A percentile compares a stretch with the other conserved stretches of the same genome.
These are phyloP conservation scores for Popillia japonica DNA, from an alignment of 1,140 invertebrate genomes.

Conservation along the genomic window DNA sequence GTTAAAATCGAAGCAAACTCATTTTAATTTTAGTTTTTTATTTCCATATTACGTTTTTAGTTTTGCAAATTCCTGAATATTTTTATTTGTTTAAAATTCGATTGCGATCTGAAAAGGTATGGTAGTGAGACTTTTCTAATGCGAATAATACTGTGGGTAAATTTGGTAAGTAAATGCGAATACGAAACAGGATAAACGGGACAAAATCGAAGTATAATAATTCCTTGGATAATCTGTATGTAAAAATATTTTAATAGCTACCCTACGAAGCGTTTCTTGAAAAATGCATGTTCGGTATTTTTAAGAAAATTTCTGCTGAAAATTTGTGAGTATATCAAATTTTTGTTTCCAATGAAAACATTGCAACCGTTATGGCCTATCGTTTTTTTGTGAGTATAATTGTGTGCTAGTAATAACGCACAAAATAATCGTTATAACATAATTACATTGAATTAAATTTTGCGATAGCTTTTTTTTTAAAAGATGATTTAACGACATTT, in stretches of 20 bases:
- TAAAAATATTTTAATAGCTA: neutral
- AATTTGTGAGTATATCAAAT: slow-evolving; percentile 23
- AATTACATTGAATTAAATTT: neutral
- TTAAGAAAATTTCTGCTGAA: neutral
- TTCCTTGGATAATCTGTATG: neutral
- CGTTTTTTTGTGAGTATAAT: slow-evolving; percentile 29
- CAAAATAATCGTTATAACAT: neutral
- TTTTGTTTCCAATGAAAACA: slow-evolving; percentile 6
- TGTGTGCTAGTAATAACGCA: neutral
- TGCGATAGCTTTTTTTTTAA: too few relatives aligned
- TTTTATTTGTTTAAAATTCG: slow-evolving; percentile 27
- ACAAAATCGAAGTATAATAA: slow-evolving; percentile 2
- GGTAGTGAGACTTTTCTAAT: slow-evolving; percentile 6
- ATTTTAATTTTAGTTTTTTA: neutral
- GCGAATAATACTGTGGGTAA: neutral
- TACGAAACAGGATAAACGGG: neutral
- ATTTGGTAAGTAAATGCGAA: slow-evolving; percentile 18
- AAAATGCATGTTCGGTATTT: slow-evolving; percentile 15
- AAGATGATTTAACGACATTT: too few relatives aligned
- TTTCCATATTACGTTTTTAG: neutral
- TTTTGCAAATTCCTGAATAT: slow-evolving; percentile 8
- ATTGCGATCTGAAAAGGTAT: slow-evolving; percentile 9
- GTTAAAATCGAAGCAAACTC: neutral
- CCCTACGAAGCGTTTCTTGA: neutral
- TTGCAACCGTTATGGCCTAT: neutral